Evolutionary conservation across 2,797 vertebrate species (phyloP).

Genomic region (Cetoscarus ocellatus): DNA sequence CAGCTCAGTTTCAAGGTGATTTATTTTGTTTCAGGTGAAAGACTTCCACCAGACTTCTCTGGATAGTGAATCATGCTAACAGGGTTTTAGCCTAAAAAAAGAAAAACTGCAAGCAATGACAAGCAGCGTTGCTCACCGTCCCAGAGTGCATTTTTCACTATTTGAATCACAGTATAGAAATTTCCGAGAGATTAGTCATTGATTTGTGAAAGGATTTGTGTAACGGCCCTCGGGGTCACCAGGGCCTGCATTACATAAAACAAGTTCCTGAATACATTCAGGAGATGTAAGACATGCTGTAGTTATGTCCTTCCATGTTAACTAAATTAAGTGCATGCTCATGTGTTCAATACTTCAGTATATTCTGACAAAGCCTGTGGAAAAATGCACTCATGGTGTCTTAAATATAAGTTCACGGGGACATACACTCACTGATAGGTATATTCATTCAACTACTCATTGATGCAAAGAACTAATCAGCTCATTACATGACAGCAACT

Average conservation of each 20-base stretch:
- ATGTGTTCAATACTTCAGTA: neutral
- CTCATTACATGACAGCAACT: too few relatives aligned
- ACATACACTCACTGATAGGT: too few relatives aligned
- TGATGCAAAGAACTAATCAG: too few relatives aligned
- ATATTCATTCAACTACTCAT: too few relatives aligned
- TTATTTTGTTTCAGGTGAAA: slow-evolving; percentile 53
- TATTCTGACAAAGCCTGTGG: neutral
- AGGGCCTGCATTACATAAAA: too few relatives aligned
- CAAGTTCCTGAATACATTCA: neutral
- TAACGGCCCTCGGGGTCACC: neutral
- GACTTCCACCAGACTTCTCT: slow-evolving; percentile 36
- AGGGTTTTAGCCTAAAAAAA: slow-evolving; percentile 20
- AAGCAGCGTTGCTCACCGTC: slow-evolving; percentile 35
- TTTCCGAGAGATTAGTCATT: slow-evolving; percentile 21
- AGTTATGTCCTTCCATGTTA: neutral
- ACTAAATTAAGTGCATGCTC: neutral
- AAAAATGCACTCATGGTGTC: neutral
- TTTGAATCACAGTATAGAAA: slow-evolving; percentile 35
- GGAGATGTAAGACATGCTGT: neutral
- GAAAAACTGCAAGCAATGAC: slow-evolving; percentile 42
- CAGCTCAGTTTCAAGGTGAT: slow-evolving; percentile 68
- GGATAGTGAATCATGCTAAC: slow-evolving; percentile 50
- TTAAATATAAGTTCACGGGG: too few relatives aligned
- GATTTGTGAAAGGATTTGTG: neutral
- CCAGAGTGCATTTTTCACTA: slow-evolving; percentile 14